A percentile compares a stretch with the other conserved stretches of the same genome.
Conservation (phyloP, 2,888 invertebrate genomes). For the Agrenia bidenticulata region DNA sequence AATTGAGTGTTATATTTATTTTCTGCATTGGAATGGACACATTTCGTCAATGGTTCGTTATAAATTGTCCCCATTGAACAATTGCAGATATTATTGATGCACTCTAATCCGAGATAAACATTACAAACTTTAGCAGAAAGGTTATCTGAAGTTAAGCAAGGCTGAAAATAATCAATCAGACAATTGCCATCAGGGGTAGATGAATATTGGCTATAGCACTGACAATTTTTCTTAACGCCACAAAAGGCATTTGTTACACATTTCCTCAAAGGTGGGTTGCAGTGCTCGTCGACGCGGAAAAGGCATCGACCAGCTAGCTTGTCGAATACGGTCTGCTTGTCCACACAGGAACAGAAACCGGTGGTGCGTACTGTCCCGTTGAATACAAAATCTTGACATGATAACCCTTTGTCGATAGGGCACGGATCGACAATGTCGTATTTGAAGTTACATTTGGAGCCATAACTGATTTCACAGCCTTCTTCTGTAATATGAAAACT, state of each 20-base stretch:
- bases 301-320: background rate
- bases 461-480: background rate
- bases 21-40: background rate
- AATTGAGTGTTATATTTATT: background rate
- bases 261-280: background rate
- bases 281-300: background rate
- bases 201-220: background rate
- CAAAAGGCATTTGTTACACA: slow-evolving; percentile 11
- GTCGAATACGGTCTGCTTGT: background rate
- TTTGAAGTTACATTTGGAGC: no score
- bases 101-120: background rate
- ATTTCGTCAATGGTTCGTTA: background rate
- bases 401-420: background rate
- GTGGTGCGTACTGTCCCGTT: background rate
- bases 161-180: background rate
- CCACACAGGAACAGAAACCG: background rate
- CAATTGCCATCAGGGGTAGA: background rate
- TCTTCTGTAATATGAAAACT: background rate
- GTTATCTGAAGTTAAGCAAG: background rate
- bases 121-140: background rate
- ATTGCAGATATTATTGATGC: background rate
- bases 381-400: background rate
- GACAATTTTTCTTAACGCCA: background rate
- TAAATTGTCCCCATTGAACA: background rate
- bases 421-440: no score